phyloP scores from a whole-genome alignment of 2,888 invertebrate species.

The Notodonta dromedarius region DNA sequence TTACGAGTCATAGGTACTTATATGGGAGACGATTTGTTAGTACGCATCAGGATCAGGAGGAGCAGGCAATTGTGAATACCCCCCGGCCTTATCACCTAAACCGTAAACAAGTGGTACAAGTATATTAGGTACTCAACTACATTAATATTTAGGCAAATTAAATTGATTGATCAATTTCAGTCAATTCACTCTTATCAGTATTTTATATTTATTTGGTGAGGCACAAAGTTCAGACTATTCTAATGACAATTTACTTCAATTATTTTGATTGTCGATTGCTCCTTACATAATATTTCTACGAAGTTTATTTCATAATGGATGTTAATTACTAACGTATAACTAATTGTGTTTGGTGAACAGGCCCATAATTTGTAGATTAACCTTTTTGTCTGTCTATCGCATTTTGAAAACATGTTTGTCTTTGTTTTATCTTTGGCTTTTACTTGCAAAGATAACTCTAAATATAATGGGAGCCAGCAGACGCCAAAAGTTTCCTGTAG shows the following conservation, averaged over 20 bases:
- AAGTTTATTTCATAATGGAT: not conserved
- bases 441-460: no score
- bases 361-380: not conserved
- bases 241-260: constrained; percentile 10
- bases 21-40: no score
- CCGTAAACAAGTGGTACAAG: no score
- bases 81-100: no score
- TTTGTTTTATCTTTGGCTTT: no score
- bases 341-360: not conserved
- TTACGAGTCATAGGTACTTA: no score
- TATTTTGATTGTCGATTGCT: not conserved
- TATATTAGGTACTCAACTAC: no score
- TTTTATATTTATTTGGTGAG: not conserved
- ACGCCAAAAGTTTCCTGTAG: no score
- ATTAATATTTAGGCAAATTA: not conserved
- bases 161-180: not conserved
- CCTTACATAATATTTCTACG: not conserved
- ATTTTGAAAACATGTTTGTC: not conserved
- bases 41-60: no score
- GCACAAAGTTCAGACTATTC: not conserved
- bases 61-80: no score
- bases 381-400: not conserved
- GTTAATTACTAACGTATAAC: not conserved
- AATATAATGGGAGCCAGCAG: no score
- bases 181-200: not conserved